Percentiles rank a stretch among this genome's conserved stretches.
phyloP scores from a whole-genome alignment of 2,888 invertebrate genomes.

The Alcis repandata region DNA sequence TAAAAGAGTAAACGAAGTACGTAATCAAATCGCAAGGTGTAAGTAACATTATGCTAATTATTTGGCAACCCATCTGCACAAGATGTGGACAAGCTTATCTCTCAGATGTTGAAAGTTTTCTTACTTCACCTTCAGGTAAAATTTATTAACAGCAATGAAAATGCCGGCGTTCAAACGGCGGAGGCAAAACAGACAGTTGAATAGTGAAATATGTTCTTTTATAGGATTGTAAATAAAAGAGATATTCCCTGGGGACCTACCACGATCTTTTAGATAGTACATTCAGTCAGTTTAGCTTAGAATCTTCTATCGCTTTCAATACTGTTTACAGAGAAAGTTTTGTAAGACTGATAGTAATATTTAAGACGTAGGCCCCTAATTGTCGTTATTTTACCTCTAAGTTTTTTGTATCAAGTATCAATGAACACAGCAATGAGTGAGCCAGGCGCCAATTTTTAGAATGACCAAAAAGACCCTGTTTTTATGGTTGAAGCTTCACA shows the following conservation, averaged over 20 bases:
- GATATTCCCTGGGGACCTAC: conserved; percentile 53
- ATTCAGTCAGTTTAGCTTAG: no score
- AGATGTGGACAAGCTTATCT: no score
- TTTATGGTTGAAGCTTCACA: conserved; percentile 57
- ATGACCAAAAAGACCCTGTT: conserved; percentile 80
- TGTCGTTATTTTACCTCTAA: conserved; percentile 56
- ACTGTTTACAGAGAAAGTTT: no score
- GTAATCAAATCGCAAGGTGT: background rate
- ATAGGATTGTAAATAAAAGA: conserved; percentile 70
- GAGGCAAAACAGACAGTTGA: conserved; percentile 57
- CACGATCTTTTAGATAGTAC: no score
- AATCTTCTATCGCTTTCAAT: no score
- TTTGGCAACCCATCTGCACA: background rate
- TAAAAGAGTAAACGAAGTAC: conserved; percentile 50
- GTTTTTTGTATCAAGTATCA: conserved; percentile 52
- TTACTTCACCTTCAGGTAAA: conserved; percentile 56
- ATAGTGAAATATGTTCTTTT: conserved; percentile 72
- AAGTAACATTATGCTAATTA: no score
- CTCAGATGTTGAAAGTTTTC: no score
- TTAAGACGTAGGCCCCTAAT: conserved; percentile 33
- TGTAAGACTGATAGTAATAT: no score
- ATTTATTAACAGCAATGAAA: conserved; percentile 59
- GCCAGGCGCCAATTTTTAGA: conserved; percentile 71
- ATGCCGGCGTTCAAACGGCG: conserved; percentile 70
- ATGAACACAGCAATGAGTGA: conserved; percentile 62